Base-by-base conservation (phyloP, 2,113 vertebrate species). In the Anseranas semipalmata region DNA sequence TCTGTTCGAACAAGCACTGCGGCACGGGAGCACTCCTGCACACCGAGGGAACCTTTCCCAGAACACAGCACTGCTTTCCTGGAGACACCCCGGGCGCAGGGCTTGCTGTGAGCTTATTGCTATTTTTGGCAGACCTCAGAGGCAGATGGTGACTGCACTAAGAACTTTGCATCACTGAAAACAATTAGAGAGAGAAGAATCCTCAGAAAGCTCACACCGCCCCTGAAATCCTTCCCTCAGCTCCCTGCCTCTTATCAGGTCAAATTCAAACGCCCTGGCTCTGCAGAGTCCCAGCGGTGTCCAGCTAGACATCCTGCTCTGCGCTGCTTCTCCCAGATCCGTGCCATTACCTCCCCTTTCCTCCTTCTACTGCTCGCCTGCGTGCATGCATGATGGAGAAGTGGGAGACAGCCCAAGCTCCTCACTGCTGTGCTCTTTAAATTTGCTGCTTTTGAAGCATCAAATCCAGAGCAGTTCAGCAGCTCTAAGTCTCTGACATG, bases 141-240 rank as follows among this genome's bases (percentile, higher is more conserved):
- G 56, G 60, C 45, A 89, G 72, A 39, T n/a, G 73, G 46, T 0
- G 0, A 76, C 4, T 45, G 77, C 63, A 28, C 76, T 7, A 30
- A 50, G 62, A 33, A 48, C 63, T 41, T 45, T 50, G 79, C 15
- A 63, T n/a, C 0, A 0, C 62, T 75, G 81, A 0, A 4, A 85
- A 24, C 74, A 77, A 65, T 10, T 27, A 70, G 39, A 39, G 37
- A 22, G 15, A 60, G 35, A 4, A 91, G 55, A 81, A 55, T 48
- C 45, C 62, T 78, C 45, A 68, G 86, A 66, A 66, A 7, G 27
- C 32, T 53, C 19, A 4, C 8, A 3, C 12, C 76, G 37, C 50
- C 50, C 88, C 45, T 16, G 3, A 45, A 84, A 87, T 58, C 62
- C 43, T 66, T 62, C 80, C 39, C 17, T 58, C 37, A 62, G 21